Evolutionary conservation across 2,888 invertebrate genomes (phyloP).

Genomic region (Dolichomitus sp.): DNA sequence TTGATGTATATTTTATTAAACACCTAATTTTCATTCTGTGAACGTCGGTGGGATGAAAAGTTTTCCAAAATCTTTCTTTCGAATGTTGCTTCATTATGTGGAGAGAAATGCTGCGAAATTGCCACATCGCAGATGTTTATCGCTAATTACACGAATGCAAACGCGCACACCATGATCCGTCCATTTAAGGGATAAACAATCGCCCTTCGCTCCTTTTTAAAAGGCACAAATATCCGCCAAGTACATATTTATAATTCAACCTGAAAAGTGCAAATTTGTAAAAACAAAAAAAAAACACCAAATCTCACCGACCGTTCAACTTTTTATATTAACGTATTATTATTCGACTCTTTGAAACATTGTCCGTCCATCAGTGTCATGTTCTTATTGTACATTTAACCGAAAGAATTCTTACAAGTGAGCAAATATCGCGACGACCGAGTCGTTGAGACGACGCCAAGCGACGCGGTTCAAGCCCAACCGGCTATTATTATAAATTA

Average conservation of each 20-base stretch:
- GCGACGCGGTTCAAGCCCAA: constrained; percentile 8
- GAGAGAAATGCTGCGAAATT: neutral
- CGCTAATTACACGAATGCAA: neutral
- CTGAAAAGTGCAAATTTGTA: neutral
- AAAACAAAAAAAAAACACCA: neutral
- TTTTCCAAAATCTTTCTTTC: neutral
- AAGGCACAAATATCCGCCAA: neutral
- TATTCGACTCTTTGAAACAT: constrained; percentile 13
- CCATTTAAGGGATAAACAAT: neutral
- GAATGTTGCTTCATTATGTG: neutral
- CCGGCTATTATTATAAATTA: neutral
- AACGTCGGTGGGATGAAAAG: neutral
- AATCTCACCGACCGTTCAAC: neutral
- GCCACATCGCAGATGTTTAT: neutral
- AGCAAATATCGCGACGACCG: neutral
- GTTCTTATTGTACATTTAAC: constrained; percentile 12
- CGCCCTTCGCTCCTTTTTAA: neutral
- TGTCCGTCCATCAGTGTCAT: constrained; percentile 53
- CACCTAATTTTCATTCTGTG: neutral
- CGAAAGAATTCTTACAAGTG: neutral
- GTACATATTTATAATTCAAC: neutral
- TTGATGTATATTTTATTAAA: constrained; percentile 76
- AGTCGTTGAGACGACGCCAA: neutral
- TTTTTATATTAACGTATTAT: neutral
- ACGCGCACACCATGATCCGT: neutral